Percentiles rank a stretch among this genome's conserved stretches.
These are phyloP conservation scores for Ptychodera flava DNA, from an alignment of 35 echinoderm and acorn worm species.

Conservation along the genomic window DNA sequence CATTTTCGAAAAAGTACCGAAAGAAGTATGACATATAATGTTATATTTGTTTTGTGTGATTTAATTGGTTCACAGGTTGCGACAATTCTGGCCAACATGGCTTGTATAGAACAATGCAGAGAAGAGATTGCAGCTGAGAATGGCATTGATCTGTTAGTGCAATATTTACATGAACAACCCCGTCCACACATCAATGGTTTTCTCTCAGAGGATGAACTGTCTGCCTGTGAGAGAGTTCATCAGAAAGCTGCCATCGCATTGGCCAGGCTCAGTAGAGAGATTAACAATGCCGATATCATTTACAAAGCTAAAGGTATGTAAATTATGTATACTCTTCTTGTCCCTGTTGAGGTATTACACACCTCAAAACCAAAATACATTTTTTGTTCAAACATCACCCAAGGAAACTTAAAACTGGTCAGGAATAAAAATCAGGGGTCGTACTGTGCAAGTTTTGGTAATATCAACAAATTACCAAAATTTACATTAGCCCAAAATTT, in stretches of 20 bases:
- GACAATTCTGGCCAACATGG: constrained; percentile 54
- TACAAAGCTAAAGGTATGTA: constrained; percentile 36
- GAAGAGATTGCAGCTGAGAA: constrained; percentile 32
- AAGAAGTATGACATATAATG: too few relatives aligned
- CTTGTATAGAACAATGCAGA: constrained; percentile 29
- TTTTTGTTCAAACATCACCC: too few relatives aligned
- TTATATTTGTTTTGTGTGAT: too few relatives aligned
- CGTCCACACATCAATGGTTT: background rate
- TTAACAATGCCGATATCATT: constrained; percentile 26
- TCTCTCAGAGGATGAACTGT: background rate
- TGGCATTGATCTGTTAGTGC: constrained; percentile 34
- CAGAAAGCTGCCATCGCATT: constrained; percentile 59
- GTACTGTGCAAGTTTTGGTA: too few relatives aligned
- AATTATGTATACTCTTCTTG: too few relatives aligned
- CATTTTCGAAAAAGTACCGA: too few relatives aligned
- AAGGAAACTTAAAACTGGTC: too few relatives aligned
- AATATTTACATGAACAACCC: constrained; percentile 22
- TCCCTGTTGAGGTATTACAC: too few relatives aligned
- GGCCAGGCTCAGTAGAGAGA: constrained; percentile 34
- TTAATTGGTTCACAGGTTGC: constrained; percentile 44
- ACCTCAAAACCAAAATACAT: too few relatives aligned
- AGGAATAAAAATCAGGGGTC: too few relatives aligned
- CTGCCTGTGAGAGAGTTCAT: constrained; percentile 48
- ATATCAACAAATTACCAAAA: too few relatives aligned
- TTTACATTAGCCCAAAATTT: too few relatives aligned